A percentile compares a stretch with the other conserved stretches of the same genome.
Evolutionary conservation across 1,140 invertebrate genomes (phyloP).

Genomic region (Drosophila dunni): DNA sequence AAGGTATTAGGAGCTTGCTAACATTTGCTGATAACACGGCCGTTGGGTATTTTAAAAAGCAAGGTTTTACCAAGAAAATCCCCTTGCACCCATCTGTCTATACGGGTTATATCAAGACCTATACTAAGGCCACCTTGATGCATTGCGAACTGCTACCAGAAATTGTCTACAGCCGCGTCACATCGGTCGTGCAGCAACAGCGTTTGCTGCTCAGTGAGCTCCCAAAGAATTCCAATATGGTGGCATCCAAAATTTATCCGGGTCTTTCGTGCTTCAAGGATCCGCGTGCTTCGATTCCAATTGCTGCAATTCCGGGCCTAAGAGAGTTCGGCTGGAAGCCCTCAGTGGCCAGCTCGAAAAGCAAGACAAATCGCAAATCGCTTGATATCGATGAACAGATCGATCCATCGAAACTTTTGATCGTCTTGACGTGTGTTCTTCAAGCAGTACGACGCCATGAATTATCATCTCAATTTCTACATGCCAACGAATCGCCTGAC

Average conservation of each 20-base stretch:
- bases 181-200: constrained; percentile 92
- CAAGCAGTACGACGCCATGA: constrained; percentile 91
- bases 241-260: constrained; percentile 92
- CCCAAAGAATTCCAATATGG: constrained; percentile 92
- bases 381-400: constrained; percentile 86
- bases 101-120: constrained; percentile 96
- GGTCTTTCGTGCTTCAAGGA: constrained; percentile 95
- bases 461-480: constrained; percentile 95
- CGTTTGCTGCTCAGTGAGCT: constrained; percentile 96
- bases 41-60: constrained; percentile 98
- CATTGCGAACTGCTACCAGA: constrained; percentile 96
- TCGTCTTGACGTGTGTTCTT: constrained; percentile 90
- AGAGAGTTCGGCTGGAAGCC: constrained; percentile 90
- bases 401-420: constrained; percentile 89
- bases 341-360: neutral
- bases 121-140: constrained; percentile 98
- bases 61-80: constrained; percentile 98
- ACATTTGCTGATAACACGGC: constrained; percentile 98
- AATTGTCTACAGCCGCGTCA: constrained; percentile 96
- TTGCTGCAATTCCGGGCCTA: constrained; percentile 94
- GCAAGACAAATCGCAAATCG: neutral
- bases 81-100: constrained; percentile 89
- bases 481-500: constrained; percentile 94
- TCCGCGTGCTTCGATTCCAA: constrained; percentile 91
- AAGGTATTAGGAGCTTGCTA: constrained; percentile 95